These are phyloP conservation scores for Corythoichthys haematopterus DNA, from an alignment of 2,113 vertebrate species.

Conservation along the genomic window DNA sequence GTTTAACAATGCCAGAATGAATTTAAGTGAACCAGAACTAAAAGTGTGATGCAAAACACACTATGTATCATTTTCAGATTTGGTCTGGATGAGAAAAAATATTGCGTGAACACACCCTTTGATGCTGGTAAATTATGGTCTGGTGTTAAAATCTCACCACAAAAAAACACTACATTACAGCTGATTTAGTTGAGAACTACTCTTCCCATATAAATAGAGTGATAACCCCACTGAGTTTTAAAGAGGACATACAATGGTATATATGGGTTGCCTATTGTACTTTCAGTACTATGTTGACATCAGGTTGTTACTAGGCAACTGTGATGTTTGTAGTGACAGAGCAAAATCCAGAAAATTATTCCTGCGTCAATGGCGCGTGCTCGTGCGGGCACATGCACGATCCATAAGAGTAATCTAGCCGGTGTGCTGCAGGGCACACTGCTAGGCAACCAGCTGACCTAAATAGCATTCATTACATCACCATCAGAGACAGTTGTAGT, in stretches of 20 bases:
- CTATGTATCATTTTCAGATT: not conserved
- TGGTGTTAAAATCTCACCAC: not conserved
- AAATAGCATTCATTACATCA: constrained; percentile 67
- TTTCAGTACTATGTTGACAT: not conserved
- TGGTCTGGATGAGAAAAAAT: not conserved
- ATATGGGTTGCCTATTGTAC: not conserved
- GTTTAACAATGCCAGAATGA: not conserved
- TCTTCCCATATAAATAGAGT: not conserved
- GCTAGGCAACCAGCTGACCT: constrained; percentile 71
- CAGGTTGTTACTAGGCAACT: not conserved
- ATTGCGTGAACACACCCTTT: not conserved
- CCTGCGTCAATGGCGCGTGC: not conserved
- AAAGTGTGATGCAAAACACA: not conserved
- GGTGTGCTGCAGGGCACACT: constrained; percentile 58
- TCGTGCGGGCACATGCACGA: constrained; percentile 3
- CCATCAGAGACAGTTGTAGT: constrained; percentile 54
- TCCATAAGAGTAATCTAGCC: constrained; percentile 47
- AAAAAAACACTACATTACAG: not conserved
- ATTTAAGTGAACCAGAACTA: not conserved
- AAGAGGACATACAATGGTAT: not conserved
- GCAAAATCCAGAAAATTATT: constrained; percentile 8
- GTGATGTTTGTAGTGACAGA: constrained; percentile 4
- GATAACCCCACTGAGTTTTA: not conserved
- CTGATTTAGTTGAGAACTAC: not conserved
- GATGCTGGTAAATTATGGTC: not conserved